Evolutionary conservation across 2,797 vertebrate species (phyloP).

Genomic region (Hydrocynus forskahlii): DNA sequence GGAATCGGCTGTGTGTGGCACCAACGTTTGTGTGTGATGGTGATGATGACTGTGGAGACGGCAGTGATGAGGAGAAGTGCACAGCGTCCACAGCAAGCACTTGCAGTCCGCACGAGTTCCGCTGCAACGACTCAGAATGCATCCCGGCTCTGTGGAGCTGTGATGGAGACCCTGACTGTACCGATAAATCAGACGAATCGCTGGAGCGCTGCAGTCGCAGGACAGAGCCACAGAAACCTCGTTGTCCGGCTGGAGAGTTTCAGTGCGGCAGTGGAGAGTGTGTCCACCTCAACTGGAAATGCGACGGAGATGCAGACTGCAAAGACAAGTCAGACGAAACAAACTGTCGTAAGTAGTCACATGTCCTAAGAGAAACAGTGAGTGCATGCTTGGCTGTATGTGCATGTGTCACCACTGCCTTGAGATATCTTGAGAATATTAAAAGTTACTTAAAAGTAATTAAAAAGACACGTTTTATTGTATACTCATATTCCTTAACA

Average conservation of each 20-base stretch:
- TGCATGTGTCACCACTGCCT: not conserved
- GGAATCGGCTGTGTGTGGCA: constrained; percentile 88
- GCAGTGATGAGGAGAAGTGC: constrained; percentile 91
- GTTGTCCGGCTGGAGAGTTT: constrained; percentile 84
- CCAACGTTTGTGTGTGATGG: constrained; percentile 90
- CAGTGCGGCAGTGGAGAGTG: constrained; percentile 90
- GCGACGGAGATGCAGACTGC: constrained; percentile 95
- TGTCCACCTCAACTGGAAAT: constrained; percentile 94
- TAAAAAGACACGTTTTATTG: no score
- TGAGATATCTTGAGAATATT: no score
- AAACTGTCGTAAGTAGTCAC: constrained; percentile 88
- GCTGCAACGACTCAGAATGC: constrained; percentile 90
- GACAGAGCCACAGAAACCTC: constrained; percentile 78
- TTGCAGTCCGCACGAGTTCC: constrained; percentile 91
- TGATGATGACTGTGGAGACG: constrained; percentile 85
- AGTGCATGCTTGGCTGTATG: not conserved
- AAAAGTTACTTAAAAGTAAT: no score
- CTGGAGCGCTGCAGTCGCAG: constrained; percentile 85
- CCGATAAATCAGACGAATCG: constrained; percentile 90
- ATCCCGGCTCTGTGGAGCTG: constrained; percentile 94
- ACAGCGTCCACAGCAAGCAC: constrained; percentile 82
- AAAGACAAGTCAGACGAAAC: constrained; percentile 97
- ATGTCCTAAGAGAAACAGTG: constrained; percentile 9
- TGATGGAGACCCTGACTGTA: constrained; percentile 92
- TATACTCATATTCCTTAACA: no score